Conservation (phyloP, 1,140 invertebrate species). For the Aphidius gifuensis region DNA sequence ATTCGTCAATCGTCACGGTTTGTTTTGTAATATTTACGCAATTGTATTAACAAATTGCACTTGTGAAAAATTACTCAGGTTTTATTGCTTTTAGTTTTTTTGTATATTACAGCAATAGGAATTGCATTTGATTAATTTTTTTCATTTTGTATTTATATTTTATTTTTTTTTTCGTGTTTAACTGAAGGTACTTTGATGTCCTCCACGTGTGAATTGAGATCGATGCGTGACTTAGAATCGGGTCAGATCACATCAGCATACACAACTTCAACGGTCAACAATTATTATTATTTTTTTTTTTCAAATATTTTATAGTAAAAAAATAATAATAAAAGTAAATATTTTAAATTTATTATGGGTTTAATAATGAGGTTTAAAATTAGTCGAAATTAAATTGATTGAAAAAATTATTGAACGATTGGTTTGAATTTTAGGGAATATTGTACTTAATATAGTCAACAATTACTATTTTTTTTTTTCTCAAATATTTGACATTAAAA, state of each 20-base stretch:
- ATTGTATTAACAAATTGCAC: too few species aligned
- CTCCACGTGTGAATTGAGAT: conserved; percentile 10
- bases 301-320: conserved; percentile 15
- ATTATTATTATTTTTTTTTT: conserved; percentile 19
- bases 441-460: too few species aligned
- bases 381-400: too few species aligned
- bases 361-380: too few species aligned
- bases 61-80: not conserved
- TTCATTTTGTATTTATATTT: not conserved
- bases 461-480: too few species aligned
- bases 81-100: not conserved
- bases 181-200: not conserved
- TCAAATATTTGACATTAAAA: too few species aligned
- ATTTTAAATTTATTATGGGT: too few species aligned
- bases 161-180: conserved; percentile 2
- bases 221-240: conserved; percentile 15
- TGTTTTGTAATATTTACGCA: too few species aligned
- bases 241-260: conserved; percentile 15
- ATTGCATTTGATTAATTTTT: not conserved
- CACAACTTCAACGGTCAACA: conserved; percentile 15
- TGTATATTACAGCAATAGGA: conserved; percentile 3
- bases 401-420: too few species aligned
- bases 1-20: too few species aligned
- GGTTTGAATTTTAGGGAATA: too few species aligned
- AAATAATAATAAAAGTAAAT: not conserved